A percentile compares a stretch with the other conserved stretches of the same genome.
These are phyloP conservation scores for Hyaena hyaena DNA, from an alignment of 2,113 vertebrate genomes.

Conservation along the genomic window DNA sequence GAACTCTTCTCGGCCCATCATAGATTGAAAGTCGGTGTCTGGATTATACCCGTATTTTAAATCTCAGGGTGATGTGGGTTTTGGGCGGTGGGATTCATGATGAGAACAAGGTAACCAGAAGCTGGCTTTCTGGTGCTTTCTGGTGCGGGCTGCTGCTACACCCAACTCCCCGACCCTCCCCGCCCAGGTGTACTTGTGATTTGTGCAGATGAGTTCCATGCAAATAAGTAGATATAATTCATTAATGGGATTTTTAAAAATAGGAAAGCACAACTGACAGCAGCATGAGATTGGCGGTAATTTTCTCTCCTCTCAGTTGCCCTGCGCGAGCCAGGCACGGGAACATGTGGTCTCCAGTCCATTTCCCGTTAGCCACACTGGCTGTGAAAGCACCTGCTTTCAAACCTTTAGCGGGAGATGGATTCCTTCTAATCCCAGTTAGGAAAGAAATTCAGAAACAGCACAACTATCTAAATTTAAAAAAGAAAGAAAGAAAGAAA, in stretches of 20 bases:
- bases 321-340: neutral
- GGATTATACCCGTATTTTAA: neutral
- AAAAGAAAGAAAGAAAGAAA: no score
- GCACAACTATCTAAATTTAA: neutral
- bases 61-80: neutral
- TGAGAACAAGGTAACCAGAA: neutral
- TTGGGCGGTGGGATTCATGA: neutral
- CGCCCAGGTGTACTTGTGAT: no score
- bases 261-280: neutral
- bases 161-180: no score
- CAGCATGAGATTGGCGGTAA: neutral
- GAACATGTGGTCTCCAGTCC: neutral
- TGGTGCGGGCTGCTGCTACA: neutral
- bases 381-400: neutral
- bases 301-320: neutral
- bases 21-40: neutral
- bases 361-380: neutral
- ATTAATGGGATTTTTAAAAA: neutral
- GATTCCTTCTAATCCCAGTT: neutral
- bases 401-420: neutral
- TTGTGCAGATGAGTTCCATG: neutral
- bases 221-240: neutral
- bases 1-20: neutral
- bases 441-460: constrained; percentile 11
- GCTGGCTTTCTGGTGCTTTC: neutral